Evolutionary conservation across 2,888 invertebrate genomes (phyloP), one percentile per base, ranked within the genome.

Genomic region (Icerya purchasi): DNA sequence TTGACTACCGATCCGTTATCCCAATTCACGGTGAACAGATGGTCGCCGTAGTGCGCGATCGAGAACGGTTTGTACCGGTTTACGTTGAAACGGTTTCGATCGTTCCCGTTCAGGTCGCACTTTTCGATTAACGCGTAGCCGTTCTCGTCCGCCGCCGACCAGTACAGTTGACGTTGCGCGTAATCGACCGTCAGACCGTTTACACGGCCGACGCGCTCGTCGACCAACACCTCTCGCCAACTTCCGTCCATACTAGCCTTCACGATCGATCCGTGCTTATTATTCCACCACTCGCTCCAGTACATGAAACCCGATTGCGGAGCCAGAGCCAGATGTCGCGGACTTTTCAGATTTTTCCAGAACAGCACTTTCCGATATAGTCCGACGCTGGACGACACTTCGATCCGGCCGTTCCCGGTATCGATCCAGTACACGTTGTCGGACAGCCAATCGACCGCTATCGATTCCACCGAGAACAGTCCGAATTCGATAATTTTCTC

Each of bases 11-110:
- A 78, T 67, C 83, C 84, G n/a, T n/a, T n/a, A n/a, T n/a, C n/a
- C 84, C 87, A 87, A 70, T 96, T 93, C 8, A 87, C 86, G 93
- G 93, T 96, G 71, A 86, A 94, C 58, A 96, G 80, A 66, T 77
- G 81, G 67, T 92, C 75, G 68, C 70, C 61, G 25, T 85, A 83
- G 54, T 88, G 74, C 0, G 90, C 81, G 54, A 94, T 76, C 0
- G 86, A 84, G 65, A 82, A 82, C 0, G 89, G 90, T 62, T 76
- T 75, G 3, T 79, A 81, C n/a, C n/a, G n/a, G n/a, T n/a, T n/a
- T n/a, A n/a, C n/a, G n/a, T n/a, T n/a, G 36, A 8, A 8, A 2
- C 75, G 71, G 60, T 73, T 76, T 25, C 81, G 74, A 50, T 79
- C 80, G 49, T 79, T 77, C 2, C 87, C 88, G 67, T 84, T 79